Base-by-base conservation (phyloP, 2,113 vertebrate genomes). In the Perccottus glenii region DNA sequence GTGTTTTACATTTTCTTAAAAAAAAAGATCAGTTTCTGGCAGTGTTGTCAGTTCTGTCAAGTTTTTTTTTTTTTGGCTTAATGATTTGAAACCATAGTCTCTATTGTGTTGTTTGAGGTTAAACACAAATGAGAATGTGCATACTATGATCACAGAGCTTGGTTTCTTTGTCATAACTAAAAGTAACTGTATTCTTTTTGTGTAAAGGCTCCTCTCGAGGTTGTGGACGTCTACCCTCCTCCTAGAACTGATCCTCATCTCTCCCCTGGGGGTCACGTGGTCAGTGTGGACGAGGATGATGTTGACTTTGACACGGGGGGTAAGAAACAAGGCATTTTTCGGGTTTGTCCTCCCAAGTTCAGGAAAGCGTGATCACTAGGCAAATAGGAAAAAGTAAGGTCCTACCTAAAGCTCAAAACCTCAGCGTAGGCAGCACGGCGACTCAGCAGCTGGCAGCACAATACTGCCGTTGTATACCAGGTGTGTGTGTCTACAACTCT, bases 261-360 rank as follows among this genome's bases (percentile, higher is more conserved):
- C 27, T 82, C 84, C 69, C 89, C 69, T 0, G 89, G 90, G 35
- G 88, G 88, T 4, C 91, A 90, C 1, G 87, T 94, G 2, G 91
- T 95, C 0, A 92, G 87, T 0, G 92, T 94, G 79, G 95, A 95
- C 5, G 95, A 94, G 5, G 92, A 94, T 0, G 90, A 94, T 0
- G 70, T 91, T 11, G 55, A 91, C 57, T 90, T 95, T 47, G 92
- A 95, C 69, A 90, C 93, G 0, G 92, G 94, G 11, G 96, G 96
- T 98, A 90, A 94, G 92, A 64, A 9, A 70, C 32, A 35, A 32
- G 40, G 16, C 27, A 8, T 32, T 55, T 10, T 64, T 44, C 47
- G 4, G 43, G 10, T 56, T 48, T 49, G 49, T 56, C 16, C 9
- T 33, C 45, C 19, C 45, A 11, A 67, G 44, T 14, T 38, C 19